These are phyloP conservation scores for Tapirus terrestris DNA, from an alignment of 2,113 vertebrate species.

Conservation along the genomic window DNA sequence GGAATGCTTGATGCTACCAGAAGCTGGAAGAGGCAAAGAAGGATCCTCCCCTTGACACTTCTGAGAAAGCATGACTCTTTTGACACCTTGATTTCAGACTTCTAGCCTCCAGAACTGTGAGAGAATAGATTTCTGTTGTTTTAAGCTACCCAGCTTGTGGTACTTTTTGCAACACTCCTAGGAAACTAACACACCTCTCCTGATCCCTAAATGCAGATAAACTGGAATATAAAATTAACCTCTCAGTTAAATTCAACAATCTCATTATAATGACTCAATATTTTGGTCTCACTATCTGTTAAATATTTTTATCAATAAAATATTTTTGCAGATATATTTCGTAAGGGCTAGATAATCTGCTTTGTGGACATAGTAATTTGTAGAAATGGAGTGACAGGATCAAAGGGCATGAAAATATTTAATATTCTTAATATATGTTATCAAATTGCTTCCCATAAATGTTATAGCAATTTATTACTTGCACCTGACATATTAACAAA, in stretches of 20 bases:
- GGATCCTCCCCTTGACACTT: not conserved
- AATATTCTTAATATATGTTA: not conserved
- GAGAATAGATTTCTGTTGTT: not conserved
- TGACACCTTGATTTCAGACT: not conserved
- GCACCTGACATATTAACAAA: not conserved
- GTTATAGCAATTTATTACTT: not conserved
- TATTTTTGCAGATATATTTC: not conserved
- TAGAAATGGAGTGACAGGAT: not conserved
- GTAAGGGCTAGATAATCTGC: not conserved
- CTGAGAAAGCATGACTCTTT: not conserved
- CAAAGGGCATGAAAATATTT: not conserved
- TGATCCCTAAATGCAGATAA: not conserved
- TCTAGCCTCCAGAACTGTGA: not conserved
- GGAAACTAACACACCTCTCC: not conserved
- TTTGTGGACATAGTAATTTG: not conserved
- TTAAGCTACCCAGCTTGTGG: not conserved
- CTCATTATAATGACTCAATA: not conserved
- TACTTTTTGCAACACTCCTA: not conserved
- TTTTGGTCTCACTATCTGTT: not conserved
- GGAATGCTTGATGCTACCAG: not conserved
- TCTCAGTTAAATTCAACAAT: not conserved
- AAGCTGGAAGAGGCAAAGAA: not conserved
- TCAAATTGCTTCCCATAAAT: slow-evolving; percentile 8
- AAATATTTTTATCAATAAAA: not conserved
- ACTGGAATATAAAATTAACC: not conserved